Evolutionary conservation across 2,113 vertebrate species (phyloP).

Genomic region (Todiramphus saurophagus): DNA sequence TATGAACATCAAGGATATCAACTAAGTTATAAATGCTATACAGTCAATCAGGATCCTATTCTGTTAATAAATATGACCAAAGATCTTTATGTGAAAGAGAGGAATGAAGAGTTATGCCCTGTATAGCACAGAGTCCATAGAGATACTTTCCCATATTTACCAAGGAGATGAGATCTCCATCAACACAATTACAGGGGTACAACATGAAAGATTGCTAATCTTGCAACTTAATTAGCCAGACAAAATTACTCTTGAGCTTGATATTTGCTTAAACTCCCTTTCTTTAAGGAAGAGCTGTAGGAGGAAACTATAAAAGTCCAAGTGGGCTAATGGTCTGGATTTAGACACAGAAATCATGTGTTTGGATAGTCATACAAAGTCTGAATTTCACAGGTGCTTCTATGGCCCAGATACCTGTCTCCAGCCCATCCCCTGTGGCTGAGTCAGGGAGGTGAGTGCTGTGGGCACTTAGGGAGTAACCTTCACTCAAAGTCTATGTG

Average conservation of each 20-base stretch:
- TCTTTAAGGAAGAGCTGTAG: conserved; percentile 45
- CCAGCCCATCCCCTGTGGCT: not conserved
- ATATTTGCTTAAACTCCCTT: conserved; percentile 22
- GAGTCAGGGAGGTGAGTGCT: not conserved
- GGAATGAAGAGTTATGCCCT: not conserved
- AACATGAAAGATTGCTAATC: not conserved
- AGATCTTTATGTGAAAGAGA: not conserved
- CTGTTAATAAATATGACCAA: not conserved
- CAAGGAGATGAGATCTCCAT: not conserved
- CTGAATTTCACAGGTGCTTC: not conserved
- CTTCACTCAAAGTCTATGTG: not conserved
- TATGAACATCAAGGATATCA: not conserved
- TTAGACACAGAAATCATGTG: conserved; percentile 15
- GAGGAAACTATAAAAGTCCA: conserved; percentile 35
- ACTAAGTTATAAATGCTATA: not conserved
- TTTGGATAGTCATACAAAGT: not conserved
- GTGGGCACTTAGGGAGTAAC: not conserved
- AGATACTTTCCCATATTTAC: not conserved
- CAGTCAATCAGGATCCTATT: not conserved
- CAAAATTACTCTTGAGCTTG: not conserved
- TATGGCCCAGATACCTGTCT: not conserved
- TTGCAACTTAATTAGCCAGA: not conserved
- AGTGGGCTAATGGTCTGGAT: not conserved
- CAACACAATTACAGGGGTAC: not conserved
- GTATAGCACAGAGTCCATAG: not conserved